Base-by-base conservation (phyloP, 2,113 vertebrate genomes). In the Notarius lentiginosus region DNA sequence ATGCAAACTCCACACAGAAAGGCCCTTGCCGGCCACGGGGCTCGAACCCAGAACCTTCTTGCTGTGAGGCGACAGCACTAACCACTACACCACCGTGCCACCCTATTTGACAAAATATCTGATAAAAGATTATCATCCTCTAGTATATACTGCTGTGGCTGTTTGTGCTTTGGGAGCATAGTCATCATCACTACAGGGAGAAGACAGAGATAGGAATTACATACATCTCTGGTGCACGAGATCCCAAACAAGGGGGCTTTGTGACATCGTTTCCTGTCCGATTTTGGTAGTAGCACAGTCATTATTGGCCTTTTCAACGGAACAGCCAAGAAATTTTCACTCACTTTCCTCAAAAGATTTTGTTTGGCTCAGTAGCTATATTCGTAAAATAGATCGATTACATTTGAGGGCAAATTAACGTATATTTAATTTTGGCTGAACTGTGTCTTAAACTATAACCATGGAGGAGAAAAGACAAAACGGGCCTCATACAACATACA, bases 231-330 rank as follows among this genome's bases (percentile, higher is more conserved):
- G 20, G 53, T 70, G 14, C 34, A 27, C n/a, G 49, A 63, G 70
- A 51, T 85, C 55, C 68, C 53, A 56, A 87, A 85, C 81, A 77
- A 75, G 2, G 63, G 47, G 11, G 82, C 83, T 27, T 77, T 86
- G 53, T 87, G 51, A 86, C 47, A 70, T 89, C 77, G 79, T 55
- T 84, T 90, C 87, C 84, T 87, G 80, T 83, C 30, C 24, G n/a
- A 87, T 14, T 90, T 65, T 72, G 63, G 9, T 83, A 80, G 56
- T 55, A 56, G 22, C n/a, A 76, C 63, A 73, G 61, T 60, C 70
- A 49, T 53, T 20, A 11, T 87, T 66, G 18, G 17, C 47, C 4
- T 30, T 77, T 79, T 79, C 24, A 34, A 53, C 80, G n/a, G 14
- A 10, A 34, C 53, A n/a, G 18, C 24, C 77, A 58, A 11, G 20